Evolutionary conservation across 1,140 invertebrate species (phyloP).

Genomic region (Lamellibrachia luymesi): DNA sequence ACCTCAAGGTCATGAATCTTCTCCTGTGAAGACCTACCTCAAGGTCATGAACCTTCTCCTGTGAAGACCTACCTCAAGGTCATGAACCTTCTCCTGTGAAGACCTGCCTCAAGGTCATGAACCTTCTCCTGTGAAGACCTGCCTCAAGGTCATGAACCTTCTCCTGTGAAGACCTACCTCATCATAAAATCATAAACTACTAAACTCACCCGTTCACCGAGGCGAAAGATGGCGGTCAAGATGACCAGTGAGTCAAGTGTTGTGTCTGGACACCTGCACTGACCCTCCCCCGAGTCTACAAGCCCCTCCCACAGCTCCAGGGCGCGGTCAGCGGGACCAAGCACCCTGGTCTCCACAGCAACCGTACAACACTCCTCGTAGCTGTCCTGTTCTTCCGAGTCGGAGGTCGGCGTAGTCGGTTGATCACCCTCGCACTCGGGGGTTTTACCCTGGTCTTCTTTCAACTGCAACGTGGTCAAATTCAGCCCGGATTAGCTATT

Average conservation of each 20-base stretch:
- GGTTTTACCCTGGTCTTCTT: neutral
- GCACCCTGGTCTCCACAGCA: neutral
- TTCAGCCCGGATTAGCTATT: neutral
- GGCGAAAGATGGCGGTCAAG: neutral
- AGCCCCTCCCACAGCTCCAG: slow-evolving; percentile 9
- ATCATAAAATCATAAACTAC: neutral
- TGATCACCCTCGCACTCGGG: neutral
- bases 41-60: too few relatives aligned
- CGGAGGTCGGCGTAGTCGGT: neutral
- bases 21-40: too few relatives aligned
- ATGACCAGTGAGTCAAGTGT: neutral
- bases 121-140: too few relatives aligned
- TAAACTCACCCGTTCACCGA: neutral
- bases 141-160: too few relatives aligned
- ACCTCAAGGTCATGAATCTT: too few relatives aligned
- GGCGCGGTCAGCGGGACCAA: neutral
- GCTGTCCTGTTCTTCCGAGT: neutral
- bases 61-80: too few relatives aligned
- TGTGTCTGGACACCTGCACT: neutral
- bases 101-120: too few relatives aligned
- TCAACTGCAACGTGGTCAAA: neutral
- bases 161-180: too few relatives aligned
- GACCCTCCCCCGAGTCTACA: neutral
- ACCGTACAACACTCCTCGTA: slow-evolving; percentile 9
- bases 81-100: too few relatives aligned